phyloP scores from a whole-genome alignment of 35 echinoderm and acorn worm genomes.

The Holothuria glaberrima region DNA sequence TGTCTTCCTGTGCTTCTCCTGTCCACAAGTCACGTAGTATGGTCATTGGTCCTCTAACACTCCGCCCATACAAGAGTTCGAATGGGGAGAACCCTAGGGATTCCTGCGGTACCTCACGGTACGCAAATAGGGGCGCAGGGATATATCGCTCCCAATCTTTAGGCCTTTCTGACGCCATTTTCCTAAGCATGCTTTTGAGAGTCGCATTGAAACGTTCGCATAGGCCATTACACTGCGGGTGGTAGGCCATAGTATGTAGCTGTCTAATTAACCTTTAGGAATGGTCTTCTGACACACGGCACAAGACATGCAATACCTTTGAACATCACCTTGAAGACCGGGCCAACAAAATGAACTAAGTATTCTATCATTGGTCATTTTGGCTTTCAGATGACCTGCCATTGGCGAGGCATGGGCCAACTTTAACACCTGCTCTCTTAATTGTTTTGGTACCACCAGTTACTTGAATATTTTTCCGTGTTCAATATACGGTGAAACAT shows the following conservation, averaged over 20 bases:
- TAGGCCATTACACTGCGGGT: slow-evolving; percentile 65
- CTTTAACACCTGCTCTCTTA: slow-evolving; percentile 40
- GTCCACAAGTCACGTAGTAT: slow-evolving; percentile 28
- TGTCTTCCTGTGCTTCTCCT: no score
- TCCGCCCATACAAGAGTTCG: no score
- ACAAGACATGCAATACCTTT: slow-evolving; percentile 58
- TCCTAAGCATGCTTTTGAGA: slow-evolving; percentile 69
- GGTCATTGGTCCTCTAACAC: no score
- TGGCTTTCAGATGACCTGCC: slow-evolving; percentile 60
- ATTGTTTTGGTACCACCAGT: slow-evolving; percentile 58
- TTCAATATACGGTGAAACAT: background rate
- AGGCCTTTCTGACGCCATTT: slow-evolving; percentile 48
- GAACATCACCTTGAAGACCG: slow-evolving; percentile 56
- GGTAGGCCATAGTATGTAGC: slow-evolving; percentile 64
- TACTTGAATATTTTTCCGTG: no score
- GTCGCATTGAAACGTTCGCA: no score
- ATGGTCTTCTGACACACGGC: slow-evolving; percentile 66
- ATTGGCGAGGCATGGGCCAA: slow-evolving; percentile 67
- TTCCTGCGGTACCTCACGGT: slow-evolving; percentile 42
- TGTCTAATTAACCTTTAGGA: slow-evolving; percentile 64
- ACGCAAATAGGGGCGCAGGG: slow-evolving; percentile 27
- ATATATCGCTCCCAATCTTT: slow-evolving; percentile 76
- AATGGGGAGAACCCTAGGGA: slow-evolving; percentile 59
- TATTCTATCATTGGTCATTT: slow-evolving; percentile 54
- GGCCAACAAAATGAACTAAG: slow-evolving; percentile 55